Evolutionary conservation across 2,888 invertebrate genomes (phyloP).

Genomic region (Phalangium opilio): DNA sequence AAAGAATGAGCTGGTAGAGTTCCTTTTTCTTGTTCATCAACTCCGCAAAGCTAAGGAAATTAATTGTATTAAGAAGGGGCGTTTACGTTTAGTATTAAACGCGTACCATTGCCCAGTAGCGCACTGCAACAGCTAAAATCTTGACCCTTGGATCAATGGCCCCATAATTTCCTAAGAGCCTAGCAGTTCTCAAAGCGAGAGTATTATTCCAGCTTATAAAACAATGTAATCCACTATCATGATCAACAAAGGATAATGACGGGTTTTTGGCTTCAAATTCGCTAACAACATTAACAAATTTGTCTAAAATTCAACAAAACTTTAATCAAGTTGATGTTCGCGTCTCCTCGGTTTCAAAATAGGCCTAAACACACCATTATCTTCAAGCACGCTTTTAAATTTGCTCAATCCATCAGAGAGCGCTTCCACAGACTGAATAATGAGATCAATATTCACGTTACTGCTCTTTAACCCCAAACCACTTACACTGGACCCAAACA

Average conservation of each 20-base stretch:
- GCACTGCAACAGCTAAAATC: constrained; percentile 25
- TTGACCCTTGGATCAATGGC: constrained; percentile 26
- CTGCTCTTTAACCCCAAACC: constrained; percentile 14
- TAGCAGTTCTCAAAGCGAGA: constrained; percentile 5
- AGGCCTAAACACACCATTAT: too few species aligned
- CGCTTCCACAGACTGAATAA: too few species aligned
- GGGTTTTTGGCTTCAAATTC: constrained; percentile 15
- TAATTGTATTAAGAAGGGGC: constrained; percentile 3
- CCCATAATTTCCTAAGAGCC: constrained; percentile 22
- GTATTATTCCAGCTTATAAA: constrained; percentile 10
- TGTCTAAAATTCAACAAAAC: background rate
- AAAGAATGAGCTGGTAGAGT: constrained; percentile 37
- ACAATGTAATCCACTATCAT: constrained; percentile 7
- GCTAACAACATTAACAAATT: constrained; percentile 8
- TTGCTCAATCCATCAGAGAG: too few species aligned
- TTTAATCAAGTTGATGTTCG: too few species aligned
- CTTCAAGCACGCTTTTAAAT: too few species aligned
- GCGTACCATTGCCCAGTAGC: constrained; percentile 34
- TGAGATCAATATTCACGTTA: constrained; percentile 13
- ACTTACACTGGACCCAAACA: constrained; percentile 14
- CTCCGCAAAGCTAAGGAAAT: constrained; percentile 29
- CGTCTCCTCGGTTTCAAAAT: too few species aligned
- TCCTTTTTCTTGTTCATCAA: constrained; percentile 35
- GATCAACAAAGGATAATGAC: constrained; percentile 10
- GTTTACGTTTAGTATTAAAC: background rate